Evolutionary conservation across 1,140 invertebrate species (phyloP).

Genomic region (Contarinia nasturtii): DNA sequence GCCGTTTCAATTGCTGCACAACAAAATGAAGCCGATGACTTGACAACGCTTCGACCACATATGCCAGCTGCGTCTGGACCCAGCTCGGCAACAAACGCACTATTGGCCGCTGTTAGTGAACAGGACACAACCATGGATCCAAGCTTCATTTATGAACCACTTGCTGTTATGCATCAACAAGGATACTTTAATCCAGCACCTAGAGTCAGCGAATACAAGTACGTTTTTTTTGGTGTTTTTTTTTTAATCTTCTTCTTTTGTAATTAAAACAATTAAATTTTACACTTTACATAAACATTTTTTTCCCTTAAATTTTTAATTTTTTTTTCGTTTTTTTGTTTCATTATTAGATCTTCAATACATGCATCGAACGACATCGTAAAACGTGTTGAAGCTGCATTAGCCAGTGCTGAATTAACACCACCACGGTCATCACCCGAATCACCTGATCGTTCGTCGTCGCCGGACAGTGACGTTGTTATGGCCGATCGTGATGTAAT

Average conservation of each 20-base stretch:
- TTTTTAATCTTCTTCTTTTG: too few species aligned
- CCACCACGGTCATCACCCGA: constrained; percentile 37
- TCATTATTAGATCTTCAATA: constrained; percentile 19
- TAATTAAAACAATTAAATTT: too few species aligned
- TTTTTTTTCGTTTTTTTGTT: not conserved
- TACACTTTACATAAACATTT: too few species aligned
- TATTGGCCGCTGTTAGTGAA: too few species aligned
- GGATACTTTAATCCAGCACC: constrained; percentile 13
- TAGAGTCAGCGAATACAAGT: constrained; percentile 1
- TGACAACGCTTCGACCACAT: not conserved
- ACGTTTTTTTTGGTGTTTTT: not conserved
- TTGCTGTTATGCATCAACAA: constrained; percentile 12
- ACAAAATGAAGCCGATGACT: constrained; percentile 1
- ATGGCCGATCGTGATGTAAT: constrained; percentile 37
- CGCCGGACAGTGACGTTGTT: constrained; percentile 33
- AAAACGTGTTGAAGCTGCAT: constrained; percentile 46
- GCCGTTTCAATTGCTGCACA: constrained; percentile 23
- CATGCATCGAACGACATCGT: constrained; percentile 39
- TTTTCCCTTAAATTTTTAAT: too few species aligned
- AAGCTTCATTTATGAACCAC: constrained; percentile 1
- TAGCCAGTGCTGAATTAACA: constrained; percentile 36
- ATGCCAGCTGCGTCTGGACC: too few species aligned
- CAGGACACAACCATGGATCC: too few species aligned
- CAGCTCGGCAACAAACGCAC: too few species aligned
- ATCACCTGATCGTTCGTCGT: constrained; percentile 34